These are phyloP conservation scores for Apocheima hispidaria DNA, from an alignment of 2,888 invertebrate species.

Conservation along the genomic window DNA sequence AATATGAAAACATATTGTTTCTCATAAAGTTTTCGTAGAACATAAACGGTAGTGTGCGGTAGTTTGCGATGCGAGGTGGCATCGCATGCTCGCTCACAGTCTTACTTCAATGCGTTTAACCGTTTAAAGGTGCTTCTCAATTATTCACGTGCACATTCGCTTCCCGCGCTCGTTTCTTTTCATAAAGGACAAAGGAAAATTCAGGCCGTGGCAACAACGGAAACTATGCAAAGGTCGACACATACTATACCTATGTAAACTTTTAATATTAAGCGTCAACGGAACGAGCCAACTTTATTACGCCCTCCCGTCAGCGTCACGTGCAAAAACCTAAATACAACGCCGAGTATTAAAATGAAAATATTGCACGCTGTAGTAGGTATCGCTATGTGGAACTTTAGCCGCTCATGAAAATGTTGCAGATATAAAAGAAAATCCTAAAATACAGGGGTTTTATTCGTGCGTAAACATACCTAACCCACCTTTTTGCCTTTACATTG, in stretches of 20 bases:
- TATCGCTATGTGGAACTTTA: conserved; percentile 44
- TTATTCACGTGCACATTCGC: conserved; percentile 81
- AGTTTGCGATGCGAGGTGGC: background rate
- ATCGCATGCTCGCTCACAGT: background rate
- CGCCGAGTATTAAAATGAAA: conserved; percentile 36
- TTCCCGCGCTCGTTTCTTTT: conserved; percentile 78
- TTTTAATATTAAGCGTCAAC: conserved; percentile 77
- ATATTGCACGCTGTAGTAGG: conserved; percentile 18
- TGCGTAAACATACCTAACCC: conserved; percentile 48
- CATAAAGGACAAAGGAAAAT: conserved; percentile 79
- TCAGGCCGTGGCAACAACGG: conserved; percentile 80
- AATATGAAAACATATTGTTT: too few relatives aligned
- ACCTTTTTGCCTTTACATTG: conserved; percentile 35
- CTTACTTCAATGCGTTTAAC: conserved; percentile 28
- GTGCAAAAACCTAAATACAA: conserved; percentile 57
- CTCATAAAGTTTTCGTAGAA: too few relatives aligned
- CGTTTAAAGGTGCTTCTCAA: conserved; percentile 70
- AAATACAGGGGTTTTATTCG: conserved; percentile 52
- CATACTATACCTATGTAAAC: conserved; percentile 57
- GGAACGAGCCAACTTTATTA: conserved; percentile 69
- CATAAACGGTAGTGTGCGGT: background rate
- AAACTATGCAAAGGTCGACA: conserved; percentile 77
- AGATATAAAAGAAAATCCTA: conserved; percentile 49
- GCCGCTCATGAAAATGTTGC: conserved; percentile 47
- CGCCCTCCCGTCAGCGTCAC: conserved; percentile 50